A percentile compares a stretch with the other conserved stretches of the same genome.
These are phyloP conservation scores for Lithophane semibrunnea DNA, from an alignment of 2,888 invertebrate species.

Conservation along the genomic window DNA sequence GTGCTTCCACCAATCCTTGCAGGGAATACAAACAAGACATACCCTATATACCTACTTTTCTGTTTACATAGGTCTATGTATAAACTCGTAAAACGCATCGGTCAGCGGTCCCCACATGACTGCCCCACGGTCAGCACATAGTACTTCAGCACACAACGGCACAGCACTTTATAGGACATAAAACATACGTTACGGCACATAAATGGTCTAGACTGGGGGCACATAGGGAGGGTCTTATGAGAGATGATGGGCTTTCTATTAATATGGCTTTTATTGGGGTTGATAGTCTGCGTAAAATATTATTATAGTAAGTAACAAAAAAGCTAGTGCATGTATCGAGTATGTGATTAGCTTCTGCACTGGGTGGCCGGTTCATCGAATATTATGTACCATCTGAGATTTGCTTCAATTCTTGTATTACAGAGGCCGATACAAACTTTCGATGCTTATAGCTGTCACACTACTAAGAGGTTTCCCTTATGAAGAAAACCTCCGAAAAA, in stretches of 20 bases:
- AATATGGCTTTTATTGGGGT: constrained; percentile 21
- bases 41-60: neutral
- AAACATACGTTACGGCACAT: constrained; percentile 25
- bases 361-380: neutral
- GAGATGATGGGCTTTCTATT: constrained; percentile 24
- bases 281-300: neutral
- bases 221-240: constrained; percentile 4
- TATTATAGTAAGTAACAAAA: neutral
- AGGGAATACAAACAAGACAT: neutral
- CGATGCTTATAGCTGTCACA: neutral
- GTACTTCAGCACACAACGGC: constrained; percentile 15
- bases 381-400: neutral
- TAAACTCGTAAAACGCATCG: constrained; percentile 13
- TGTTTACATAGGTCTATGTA: neutral
- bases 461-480: neutral
- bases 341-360: neutral
- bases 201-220: constrained; percentile 32
- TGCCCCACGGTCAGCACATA: constrained; percentile 20
- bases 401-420: neutral
- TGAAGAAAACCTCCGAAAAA: neutral
- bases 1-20: too few relatives aligned
- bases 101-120: constrained; percentile 3
- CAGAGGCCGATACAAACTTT: too few relatives aligned
- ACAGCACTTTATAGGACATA: constrained; percentile 36
- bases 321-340: neutral